Base-by-base conservation (phyloP, 2,797 vertebrate species). In the Ambastaia sidthimunki region DNA sequence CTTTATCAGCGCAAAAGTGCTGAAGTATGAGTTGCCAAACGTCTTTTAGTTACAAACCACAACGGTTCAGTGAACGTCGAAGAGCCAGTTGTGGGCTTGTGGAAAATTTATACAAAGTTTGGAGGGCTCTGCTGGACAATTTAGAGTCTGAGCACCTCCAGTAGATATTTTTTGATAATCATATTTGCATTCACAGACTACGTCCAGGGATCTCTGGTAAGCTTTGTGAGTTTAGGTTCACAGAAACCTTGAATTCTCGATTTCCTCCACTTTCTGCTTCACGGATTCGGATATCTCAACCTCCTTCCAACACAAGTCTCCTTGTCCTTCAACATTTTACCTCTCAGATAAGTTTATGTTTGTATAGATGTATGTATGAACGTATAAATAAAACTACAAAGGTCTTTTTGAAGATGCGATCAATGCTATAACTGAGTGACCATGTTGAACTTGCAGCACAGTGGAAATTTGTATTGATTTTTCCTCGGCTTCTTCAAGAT, bases 361-460 rank as follows among this genome's bases (percentile, higher is more conserved):
- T 34, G 25, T 57, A 34, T 0, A 4, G 28, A 57, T 47, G 52
- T 37, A 66, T 47, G 70, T 23, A 59, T 59, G 37, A 66, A 67
- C 13, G 3, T 48, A 48, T 80, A 85, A 80, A 80, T 72, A 89
- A 91, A 91, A 83, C 52, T 57, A 62, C 52, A 86, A 87, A 86
- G 89, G 90, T 90, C 91, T 88, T 85, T 90, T 85, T 89, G 88
- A 91, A 91, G 87, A 86, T 74, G 71, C 87, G 89, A 92, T 94
- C 91, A 89, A 93, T 92, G 89, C 81, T 83, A 81, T 88, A 89
- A 88, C 87, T 80, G 63, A 90, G 88, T 89, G 88, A 87, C 88
- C 88, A 88, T 87, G 82, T 78, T 83, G 84, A 88, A 83, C 62
- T 88, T 87, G 81, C 86, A 88, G 86, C 85, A 86, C 84, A 84